Conservation (phyloP, 2,888 invertebrate species). For the Candidula unifasciata region DNA sequence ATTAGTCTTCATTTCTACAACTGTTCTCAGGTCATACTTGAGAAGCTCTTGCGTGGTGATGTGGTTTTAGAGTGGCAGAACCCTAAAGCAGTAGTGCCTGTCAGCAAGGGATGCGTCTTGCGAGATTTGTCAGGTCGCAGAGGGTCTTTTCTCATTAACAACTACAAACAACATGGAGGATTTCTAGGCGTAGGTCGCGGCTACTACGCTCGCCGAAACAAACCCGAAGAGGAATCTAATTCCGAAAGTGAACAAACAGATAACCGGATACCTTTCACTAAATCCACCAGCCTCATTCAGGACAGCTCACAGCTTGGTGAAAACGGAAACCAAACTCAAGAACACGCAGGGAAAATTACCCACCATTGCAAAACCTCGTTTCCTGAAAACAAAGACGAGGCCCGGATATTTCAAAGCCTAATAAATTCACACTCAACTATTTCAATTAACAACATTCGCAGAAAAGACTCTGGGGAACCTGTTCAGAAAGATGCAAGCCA, state of each 20-base stretch:
- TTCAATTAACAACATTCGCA: background rate
- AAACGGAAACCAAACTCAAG: background rate
- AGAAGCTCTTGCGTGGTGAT: slow-evolving; percentile 18
- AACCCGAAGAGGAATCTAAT: background rate
- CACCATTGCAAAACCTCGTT: background rate
- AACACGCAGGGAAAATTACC: background rate
- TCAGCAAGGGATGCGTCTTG: background rate
- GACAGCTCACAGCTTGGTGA: background rate
- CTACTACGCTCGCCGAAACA: background rate
- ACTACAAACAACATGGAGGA: slow-evolving; percentile 20
- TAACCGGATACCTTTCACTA: background rate
- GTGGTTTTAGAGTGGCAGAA: background rate
- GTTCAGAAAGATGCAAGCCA: background rate
- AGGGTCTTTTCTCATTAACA: slow-evolving; percentile 19
- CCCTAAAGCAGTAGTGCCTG: background rate
- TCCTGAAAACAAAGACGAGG: background rate
- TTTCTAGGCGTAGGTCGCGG: slow-evolving; percentile 33
- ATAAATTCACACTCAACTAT: background rate
- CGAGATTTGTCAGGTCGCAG: background rate
- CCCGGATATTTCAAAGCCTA: background rate
- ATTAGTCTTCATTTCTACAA: background rate
- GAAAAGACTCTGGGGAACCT: background rate
- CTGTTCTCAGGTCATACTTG: slow-evolving; percentile 12
- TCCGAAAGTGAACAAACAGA: background rate
- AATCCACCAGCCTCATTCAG: background rate